phyloP scores from a whole-genome alignment of 2,113 vertebrate species.

The Forbesichthys papilliferus region DNA sequence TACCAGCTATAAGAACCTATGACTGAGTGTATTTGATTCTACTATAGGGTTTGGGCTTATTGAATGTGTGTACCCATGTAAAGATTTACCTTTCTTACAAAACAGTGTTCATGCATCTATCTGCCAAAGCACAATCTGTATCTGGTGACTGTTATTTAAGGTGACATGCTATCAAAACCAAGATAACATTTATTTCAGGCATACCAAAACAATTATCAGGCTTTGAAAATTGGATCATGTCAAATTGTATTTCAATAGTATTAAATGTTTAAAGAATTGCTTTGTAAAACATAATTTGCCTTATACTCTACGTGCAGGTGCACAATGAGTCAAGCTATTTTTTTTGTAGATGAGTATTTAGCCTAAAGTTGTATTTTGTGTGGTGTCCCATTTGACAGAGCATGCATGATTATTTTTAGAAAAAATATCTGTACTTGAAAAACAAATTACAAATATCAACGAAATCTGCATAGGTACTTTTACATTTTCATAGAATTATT shows the following conservation, averaged over 20 bases:
- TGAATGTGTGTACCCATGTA: constrained; percentile 1
- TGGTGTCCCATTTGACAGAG: constrained; percentile 20
- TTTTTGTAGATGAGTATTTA: not conserved
- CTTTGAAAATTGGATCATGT: constrained; percentile 24
- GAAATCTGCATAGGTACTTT: constrained; percentile 43
- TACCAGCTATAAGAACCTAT: not conserved
- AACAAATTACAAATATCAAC: constrained; percentile 2
- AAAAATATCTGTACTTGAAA: constrained; percentile 30
- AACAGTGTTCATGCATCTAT: constrained; percentile 36
- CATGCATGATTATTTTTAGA: constrained; percentile 37
- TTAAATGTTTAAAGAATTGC: constrained; percentile 42
- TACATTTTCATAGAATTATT: not conserved
- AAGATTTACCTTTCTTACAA: constrained; percentile 4
- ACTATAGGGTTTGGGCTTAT: constrained; percentile 19
- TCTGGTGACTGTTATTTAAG: constrained; percentile 3
- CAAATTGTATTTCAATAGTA: constrained; percentile 27
- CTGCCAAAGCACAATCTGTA: constrained; percentile 32
- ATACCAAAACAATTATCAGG: constrained; percentile 36
- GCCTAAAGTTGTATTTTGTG: constrained; percentile 3
- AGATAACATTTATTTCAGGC: constrained; percentile 27
- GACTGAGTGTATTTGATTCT: constrained; percentile 1
- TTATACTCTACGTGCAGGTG: constrained; percentile 18
- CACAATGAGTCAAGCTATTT: not conserved
- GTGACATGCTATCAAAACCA: constrained; percentile 30
- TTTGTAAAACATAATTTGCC: constrained; percentile 40